Percentiles rank a stretch among this genome's conserved stretches.
Conservation (phyloP, 2,113 vertebrate species). For the Periophthalmodon schlosseri region DNA sequence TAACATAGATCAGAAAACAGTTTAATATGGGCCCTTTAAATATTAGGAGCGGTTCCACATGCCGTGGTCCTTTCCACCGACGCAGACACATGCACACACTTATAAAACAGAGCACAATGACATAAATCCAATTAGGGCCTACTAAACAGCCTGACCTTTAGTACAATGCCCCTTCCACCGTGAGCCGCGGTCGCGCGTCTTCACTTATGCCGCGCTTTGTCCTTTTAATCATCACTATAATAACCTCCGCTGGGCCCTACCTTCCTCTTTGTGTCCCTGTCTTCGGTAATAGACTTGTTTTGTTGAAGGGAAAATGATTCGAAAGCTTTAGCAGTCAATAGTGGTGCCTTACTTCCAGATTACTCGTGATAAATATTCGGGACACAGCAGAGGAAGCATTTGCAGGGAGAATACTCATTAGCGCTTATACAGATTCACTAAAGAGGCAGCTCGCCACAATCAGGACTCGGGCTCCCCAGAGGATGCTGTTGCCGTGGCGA, state of each 20-base stretch:
- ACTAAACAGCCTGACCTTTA: constrained; percentile 61
- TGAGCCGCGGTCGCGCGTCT: constrained; percentile 15
- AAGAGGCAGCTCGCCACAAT: constrained; percentile 44
- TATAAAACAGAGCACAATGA: constrained; percentile 41
- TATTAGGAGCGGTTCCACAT: neutral
- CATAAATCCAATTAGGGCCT: constrained; percentile 69
- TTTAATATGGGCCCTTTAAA: too few species aligned
- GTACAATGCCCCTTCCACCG: constrained; percentile 39
- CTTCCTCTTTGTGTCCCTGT: constrained; percentile 5
- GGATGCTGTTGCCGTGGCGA: constrained; percentile 29
- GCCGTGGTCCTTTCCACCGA: constrained; percentile 12
- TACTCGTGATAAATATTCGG: constrained; percentile 44
- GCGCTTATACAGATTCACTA: constrained; percentile 32
- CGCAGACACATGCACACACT: constrained; percentile 10
- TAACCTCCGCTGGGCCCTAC: constrained; percentile 15
- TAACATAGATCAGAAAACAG: too few species aligned
- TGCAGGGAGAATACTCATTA: constrained; percentile 53
- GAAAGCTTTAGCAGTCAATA: constrained; percentile 1
- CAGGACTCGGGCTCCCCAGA: constrained; percentile 33
- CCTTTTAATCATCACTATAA: constrained; percentile 36
- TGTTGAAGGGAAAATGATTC: constrained; percentile 16
- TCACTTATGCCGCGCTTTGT: constrained; percentile 25
- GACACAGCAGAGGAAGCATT: constrained; percentile 44
- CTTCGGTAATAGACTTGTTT: neutral
- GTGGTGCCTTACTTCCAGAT: constrained; percentile 17